Base-by-base conservation (phyloP, 2,888 invertebrate genomes). In the Stenodema calcarata region DNA sequence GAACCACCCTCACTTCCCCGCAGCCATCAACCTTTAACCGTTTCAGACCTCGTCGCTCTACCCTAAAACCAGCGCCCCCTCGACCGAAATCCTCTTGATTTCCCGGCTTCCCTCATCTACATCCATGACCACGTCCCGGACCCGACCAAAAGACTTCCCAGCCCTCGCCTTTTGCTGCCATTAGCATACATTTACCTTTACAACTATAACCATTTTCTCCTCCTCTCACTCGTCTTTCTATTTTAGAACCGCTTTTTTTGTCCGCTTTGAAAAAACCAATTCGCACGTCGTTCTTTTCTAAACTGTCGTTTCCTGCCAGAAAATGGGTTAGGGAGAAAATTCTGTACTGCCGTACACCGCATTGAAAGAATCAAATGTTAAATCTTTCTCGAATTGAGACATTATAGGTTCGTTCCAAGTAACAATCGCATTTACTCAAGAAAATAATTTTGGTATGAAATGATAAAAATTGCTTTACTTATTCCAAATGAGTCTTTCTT, bases 161-260 rank as follows among this genome's bases (percentile, higher is more conserved):
- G 4, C n/a, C 42, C 75, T 35, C 75, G 47, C 62, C 35, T 54
- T 62, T 81, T 35, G 18, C 81, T 54, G 62, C 54, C 54, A 81
- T 81, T 81, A 81, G 81, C 81, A 81, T 81, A 42, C 54, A 54
- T 81, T 81, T 54, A 27, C 81, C 54, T 81, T 81, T 28, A 18
- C 81, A 81, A 81, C 41, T 78, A n/a, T 44, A 62, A 23, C 62
- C 18, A 1, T 23, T 2, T 18, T 12, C 11, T 18, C 11, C 23
- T 9, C 62, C 62, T 23, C 18, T 9, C 23, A 23, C 62, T 23
- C 62, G 62, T 23, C 23, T 23, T 6, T 27, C 27, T 27, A 41
- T 18, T 73, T 30, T 35, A 16, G 16, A 54, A 73, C 18, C 30
- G 28, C n/a, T n/a, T n/a, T 73, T 73, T 73, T 73, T 9, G 35